These are phyloP conservation scores for Metopia argyrocephala DNA, from an alignment of 2,888 invertebrate genomes.

Conservation along the genomic window DNA sequence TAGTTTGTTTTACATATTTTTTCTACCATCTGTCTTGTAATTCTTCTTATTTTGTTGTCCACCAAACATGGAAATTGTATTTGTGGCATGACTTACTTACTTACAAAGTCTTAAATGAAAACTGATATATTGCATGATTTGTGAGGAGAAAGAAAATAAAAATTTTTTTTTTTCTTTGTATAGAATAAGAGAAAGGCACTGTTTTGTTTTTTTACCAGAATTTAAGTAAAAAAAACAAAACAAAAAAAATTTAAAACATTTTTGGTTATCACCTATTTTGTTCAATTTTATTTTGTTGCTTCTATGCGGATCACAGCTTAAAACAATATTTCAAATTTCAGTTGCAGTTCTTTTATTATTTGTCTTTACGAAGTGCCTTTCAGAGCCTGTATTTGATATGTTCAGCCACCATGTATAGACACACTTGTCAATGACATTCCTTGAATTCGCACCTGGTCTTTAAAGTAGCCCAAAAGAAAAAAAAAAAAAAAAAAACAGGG, in stretches of 20 bases:
- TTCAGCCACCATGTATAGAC: conserved; percentile 62
- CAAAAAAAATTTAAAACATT: conserved; percentile 11
- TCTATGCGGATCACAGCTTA: conserved; percentile 14
- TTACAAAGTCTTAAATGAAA: not conserved
- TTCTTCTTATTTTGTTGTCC: not conserved
- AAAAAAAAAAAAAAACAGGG: too few species aligned
- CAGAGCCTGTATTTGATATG: conserved; percentile 42
- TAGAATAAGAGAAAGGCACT: not conserved
- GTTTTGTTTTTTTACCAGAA: not conserved
- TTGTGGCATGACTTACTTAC: conserved; percentile 2
- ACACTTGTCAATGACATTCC: conserved; percentile 64
- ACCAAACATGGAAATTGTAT: conserved; percentile 29
- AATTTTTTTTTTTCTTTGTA: not conserved
- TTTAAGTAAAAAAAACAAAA: not conserved
- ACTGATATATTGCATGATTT: not conserved
- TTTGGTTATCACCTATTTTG: conserved; percentile 4
- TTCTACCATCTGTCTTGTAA: not conserved
- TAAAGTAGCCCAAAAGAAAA: conserved; percentile 40
- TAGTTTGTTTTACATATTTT: conserved; percentile 20
- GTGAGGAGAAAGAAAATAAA: not conserved
- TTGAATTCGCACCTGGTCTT: conserved; percentile 64
- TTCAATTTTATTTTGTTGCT: not conserved
- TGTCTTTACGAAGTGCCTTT: conserved; percentile 15
- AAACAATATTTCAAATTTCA: conserved; percentile 56
- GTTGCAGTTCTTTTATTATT: conserved; percentile 6